These are phyloP conservation scores for Campoletis sonorensis DNA, from an alignment of 1,140 invertebrate species.

Conservation along the genomic window DNA sequence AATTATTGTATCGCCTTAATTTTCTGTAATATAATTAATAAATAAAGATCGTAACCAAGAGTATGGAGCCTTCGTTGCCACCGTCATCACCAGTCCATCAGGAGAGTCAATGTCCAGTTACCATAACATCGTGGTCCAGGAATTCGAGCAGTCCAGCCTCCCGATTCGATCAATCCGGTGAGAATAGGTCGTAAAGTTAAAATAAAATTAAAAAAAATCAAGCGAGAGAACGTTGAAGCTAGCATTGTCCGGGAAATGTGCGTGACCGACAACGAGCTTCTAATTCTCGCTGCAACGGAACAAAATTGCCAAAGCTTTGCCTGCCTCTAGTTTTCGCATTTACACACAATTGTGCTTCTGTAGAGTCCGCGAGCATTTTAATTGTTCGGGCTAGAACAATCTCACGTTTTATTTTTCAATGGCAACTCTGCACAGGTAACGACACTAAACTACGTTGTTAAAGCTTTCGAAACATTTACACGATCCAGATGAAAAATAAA, in stretches of 20 bases:
- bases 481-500: neutral
- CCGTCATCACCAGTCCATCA: neutral
- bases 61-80: neutral
- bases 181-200: neutral
- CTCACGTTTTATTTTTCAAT: no score
- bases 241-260: neutral
- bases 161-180: neutral
- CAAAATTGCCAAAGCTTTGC: no score
- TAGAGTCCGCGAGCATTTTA: no score
- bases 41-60: neutral
- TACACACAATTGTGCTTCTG: no score
- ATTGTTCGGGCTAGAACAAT: no score
- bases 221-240: neutral
- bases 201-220: neutral
- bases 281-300: neutral
- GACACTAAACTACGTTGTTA: no score
- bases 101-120: neutral
- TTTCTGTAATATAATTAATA: neutral
- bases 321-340: no score
- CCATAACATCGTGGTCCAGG: neutral
- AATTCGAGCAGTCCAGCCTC: neutral
- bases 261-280: neutral
- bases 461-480: neutral
- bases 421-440: no score
- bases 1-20: neutral